These are phyloP conservation scores for Apodemia hepburni DNA, from an alignment of 2,888 invertebrate genomes.

Conservation along the genomic window DNA sequence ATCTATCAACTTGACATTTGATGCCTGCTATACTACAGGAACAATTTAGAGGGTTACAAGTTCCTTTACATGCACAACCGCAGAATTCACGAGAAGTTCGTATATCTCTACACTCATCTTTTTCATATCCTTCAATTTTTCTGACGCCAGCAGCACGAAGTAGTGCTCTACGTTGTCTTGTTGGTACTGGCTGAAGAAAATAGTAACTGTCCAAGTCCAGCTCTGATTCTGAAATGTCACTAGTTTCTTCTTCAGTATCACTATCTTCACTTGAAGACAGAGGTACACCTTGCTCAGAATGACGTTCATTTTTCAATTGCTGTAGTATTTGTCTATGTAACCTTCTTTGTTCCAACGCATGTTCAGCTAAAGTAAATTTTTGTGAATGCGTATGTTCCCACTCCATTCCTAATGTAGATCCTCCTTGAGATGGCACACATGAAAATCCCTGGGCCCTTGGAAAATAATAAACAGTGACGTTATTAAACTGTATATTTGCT, in stretches of 20 bases:
- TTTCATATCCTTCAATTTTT: slow-evolving; percentile 95
- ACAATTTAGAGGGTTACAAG: slow-evolving; percentile 97
- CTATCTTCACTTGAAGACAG: slow-evolving; percentile 91
- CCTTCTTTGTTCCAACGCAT: slow-evolving; percentile 92
- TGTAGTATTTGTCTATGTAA: slow-evolving; percentile 91
- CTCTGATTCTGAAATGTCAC: slow-evolving; percentile 90
- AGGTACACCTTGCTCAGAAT: slow-evolving; percentile 72
- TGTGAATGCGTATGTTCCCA: slow-evolving; percentile 84
- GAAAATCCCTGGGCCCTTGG: slow-evolving; percentile 95
- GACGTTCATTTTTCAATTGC: slow-evolving; percentile 85
- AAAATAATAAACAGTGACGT: slow-evolving; percentile 97
- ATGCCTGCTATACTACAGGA: slow-evolving; percentile 97
- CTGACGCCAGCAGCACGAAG: slow-evolving; percentile 95
- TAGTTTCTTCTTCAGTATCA: slow-evolving; percentile 91
- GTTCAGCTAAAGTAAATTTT: slow-evolving; percentile 92
- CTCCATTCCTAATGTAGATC: slow-evolving; percentile 96
- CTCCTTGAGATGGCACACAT: slow-evolving; percentile 94
- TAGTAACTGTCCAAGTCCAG: slow-evolving; percentile 94
- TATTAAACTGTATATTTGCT: slow-evolving; percentile 92
- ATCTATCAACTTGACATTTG: slow-evolving; percentile 97
- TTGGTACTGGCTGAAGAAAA: slow-evolving; percentile 95
- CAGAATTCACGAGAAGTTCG: slow-evolving; percentile 95
- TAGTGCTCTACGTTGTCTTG: slow-evolving; percentile 92
- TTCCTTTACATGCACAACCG: slow-evolving; percentile 95
- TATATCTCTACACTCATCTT: slow-evolving; percentile 96